A percentile compares a stretch with the other conserved stretches of the same genome.
These are phyloP conservation scores for Gorsachius magnificus DNA, from an alignment of 2,797 vertebrate genomes.

Conservation along the genomic window DNA sequence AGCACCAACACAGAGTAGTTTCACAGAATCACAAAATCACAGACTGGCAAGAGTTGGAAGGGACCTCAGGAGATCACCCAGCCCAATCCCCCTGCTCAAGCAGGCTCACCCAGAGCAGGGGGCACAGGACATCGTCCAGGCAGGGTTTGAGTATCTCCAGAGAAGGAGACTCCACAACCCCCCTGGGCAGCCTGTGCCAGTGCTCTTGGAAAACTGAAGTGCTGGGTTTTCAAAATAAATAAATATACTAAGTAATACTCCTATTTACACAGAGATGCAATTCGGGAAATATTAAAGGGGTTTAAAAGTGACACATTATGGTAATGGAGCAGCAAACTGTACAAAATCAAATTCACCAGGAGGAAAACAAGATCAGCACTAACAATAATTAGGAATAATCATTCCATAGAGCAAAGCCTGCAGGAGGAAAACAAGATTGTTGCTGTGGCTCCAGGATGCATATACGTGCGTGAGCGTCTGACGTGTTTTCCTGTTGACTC, in stretches of 20 bases:
- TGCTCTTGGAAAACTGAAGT: neutral
- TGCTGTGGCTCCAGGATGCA: neutral
- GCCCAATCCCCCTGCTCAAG: no score
- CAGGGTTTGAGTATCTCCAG: no score
- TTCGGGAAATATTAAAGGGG: neutral
- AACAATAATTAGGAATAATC: constrained; percentile 8
- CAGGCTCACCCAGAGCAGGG: no score
- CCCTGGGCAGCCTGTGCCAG: no score
- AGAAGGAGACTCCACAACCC: no score
- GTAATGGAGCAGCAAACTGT: neutral
- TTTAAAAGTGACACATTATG: neutral
- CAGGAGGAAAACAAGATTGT: neutral
- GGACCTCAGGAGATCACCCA: no score
- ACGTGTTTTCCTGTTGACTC: neutral
- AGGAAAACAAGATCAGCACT: neutral
- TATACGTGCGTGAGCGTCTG: neutral
- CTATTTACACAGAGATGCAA: neutral
- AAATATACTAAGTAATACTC: neutral
- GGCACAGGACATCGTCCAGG: no score
- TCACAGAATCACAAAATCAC: no score
- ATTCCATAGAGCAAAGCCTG: neutral
- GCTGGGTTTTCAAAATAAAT: neutral
- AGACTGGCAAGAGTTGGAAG: no score
- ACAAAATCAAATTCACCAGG: neutral
- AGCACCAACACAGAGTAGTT: neutral